These are phyloP conservation scores for Cirrhinus molitorella DNA, from an alignment of 2,797 vertebrate genomes.

Conservation along the genomic window DNA sequence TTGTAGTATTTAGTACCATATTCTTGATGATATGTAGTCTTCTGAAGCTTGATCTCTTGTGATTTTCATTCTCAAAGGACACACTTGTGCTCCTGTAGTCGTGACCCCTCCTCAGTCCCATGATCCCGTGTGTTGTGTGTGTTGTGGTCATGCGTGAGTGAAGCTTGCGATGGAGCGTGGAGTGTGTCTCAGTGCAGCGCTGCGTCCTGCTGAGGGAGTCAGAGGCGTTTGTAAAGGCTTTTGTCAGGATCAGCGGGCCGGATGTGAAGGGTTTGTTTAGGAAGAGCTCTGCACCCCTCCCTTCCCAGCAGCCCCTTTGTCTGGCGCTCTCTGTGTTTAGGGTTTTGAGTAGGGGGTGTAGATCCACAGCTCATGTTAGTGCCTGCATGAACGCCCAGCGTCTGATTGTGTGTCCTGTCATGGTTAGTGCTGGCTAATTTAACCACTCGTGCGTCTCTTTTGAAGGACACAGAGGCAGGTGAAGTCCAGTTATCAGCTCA, in stretches of 20 bases:
- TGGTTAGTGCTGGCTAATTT: neutral
- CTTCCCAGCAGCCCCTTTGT: conserved; percentile 56
- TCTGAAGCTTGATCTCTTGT: neutral
- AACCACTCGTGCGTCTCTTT: neutral
- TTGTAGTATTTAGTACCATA: neutral
- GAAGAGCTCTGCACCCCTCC: conserved; percentile 30
- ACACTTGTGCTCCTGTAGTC: neutral
- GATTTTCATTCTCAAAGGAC: conserved; percentile 36
- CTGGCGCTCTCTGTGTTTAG: conserved; percentile 9
- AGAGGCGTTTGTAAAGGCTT: conserved; percentile 25
- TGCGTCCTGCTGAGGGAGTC: conserved; percentile 1
- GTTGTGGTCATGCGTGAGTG: conserved; percentile 18
- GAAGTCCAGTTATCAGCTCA: neutral
- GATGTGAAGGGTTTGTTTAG: conserved; percentile 55
- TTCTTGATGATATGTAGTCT: conserved; percentile 6
- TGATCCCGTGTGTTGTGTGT: neutral
- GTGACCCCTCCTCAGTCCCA: neutral
- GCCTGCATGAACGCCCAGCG: neutral
- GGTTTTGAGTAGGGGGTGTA: conserved; percentile 8
- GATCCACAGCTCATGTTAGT: neutral
- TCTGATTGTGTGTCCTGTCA: neutral
- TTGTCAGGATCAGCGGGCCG: conserved; percentile 45
- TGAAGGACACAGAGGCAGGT: neutral
- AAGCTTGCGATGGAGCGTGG: neutral
- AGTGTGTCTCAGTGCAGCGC: neutral